phyloP scores from a whole-genome alignment of 92 coral and sea anemone genomes.

The Phymanthus crucifer region DNA sequence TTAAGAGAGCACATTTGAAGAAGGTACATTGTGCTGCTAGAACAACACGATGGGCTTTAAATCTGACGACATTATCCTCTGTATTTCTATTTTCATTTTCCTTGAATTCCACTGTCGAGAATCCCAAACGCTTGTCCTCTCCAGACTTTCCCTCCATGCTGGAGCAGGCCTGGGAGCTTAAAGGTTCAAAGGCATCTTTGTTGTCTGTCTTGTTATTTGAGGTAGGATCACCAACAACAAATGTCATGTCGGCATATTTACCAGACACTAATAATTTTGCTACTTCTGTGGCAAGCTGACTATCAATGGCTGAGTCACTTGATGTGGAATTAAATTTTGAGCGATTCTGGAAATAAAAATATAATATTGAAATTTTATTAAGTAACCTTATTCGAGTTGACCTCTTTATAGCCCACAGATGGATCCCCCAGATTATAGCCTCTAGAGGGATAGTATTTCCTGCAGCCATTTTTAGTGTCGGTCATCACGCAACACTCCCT shows the following conservation, averaged over 20 bases:
- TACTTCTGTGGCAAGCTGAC: constrained; percentile 67
- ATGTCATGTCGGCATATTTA: constrained; percentile 79
- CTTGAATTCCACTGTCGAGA: not conserved
- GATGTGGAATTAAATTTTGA: constrained; percentile 26
- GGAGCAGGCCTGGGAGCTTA: constrained; percentile 16
- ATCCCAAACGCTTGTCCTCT: not conserved
- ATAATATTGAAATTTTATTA: too few relatives aligned
- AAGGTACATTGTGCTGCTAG: constrained; percentile 94
- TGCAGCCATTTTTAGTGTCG: too few relatives aligned
- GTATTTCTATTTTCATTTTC: not conserved
- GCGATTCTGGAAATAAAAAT: not conserved
- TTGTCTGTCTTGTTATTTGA: not conserved
- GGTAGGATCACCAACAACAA: constrained; percentile 47
- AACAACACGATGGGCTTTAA: constrained; percentile 88
- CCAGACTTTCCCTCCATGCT: not conserved
- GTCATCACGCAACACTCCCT: too few relatives aligned
- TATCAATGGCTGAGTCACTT: constrained; percentile 57
- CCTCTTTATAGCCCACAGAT: too few relatives aligned
- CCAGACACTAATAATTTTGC: constrained; percentile 66
- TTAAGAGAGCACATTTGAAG: constrained; percentile 86
- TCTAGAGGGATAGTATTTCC: too few relatives aligned
- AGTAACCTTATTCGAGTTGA: too few relatives aligned
- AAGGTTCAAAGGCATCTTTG: not conserved
- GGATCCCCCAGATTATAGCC: too few relatives aligned
- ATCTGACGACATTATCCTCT: constrained; percentile 19